Evolutionary conservation across 2,888 invertebrate species (phyloP).

Genomic region (Melanchra persicariae): DNA sequence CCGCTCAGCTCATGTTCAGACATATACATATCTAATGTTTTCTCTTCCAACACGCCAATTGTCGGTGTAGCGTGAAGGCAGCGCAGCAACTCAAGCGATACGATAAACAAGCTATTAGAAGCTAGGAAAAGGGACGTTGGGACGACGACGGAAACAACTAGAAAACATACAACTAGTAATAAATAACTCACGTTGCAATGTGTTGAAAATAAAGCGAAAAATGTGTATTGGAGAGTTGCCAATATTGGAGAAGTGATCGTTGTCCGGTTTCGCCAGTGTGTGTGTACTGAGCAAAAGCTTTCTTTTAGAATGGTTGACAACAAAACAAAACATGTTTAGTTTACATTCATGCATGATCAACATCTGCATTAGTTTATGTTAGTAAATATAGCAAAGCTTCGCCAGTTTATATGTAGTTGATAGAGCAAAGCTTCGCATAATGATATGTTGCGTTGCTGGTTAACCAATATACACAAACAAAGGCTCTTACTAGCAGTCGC

Average conservation of each 20-base stretch:
- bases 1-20: constrained; percentile 28
- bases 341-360: constrained; percentile 41
- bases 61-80: constrained; percentile 30
- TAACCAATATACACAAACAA: not conserved
- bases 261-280: constrained; percentile 9
- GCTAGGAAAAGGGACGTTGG: constrained; percentile 13
- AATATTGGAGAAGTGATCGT: constrained; percentile 36
- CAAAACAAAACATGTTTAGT: constrained; percentile 35
- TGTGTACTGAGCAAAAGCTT: constrained; percentile 37
- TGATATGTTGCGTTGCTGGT: not conserved
- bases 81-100: constrained; percentile 32
- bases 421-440: not conserved
- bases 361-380: not conserved
- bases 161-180: constrained; percentile 35
- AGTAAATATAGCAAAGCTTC: constrained; percentile 22
- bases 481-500: not conserved
- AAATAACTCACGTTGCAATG: constrained; percentile 42
- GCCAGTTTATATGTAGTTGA: not conserved
- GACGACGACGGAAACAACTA: constrained; percentile 19
- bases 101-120: constrained; percentile 26
- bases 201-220: constrained; percentile 54
- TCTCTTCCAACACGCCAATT: constrained; percentile 36
- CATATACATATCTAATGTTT: constrained; percentile 43
- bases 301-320: constrained; percentile 23
- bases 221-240: constrained; percentile 59